Conservation (phyloP, 1,140 invertebrate genomes). For the Philaenus spumarius region DNA sequence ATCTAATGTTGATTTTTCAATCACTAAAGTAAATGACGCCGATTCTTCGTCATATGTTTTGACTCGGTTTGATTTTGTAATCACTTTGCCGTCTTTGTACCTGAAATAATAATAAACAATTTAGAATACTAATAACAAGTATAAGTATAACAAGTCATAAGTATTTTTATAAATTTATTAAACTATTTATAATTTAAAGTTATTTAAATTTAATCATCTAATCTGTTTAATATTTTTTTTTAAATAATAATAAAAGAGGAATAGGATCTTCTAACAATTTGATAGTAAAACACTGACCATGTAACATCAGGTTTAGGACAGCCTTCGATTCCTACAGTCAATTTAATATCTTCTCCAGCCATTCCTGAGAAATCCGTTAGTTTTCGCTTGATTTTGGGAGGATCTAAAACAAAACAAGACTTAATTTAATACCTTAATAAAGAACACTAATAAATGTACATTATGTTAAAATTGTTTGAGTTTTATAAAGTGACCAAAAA, state of each 20-base stretch:
- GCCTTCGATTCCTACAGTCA: conserved; percentile 76
- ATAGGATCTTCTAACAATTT: no score
- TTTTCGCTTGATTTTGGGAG: conserved; percentile 77
- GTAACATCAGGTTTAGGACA: conserved; percentile 70
- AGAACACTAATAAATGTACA: background rate
- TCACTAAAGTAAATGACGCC: conserved; percentile 64
- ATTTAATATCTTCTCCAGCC: conserved; percentile 58
- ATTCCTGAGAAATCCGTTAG: conserved; percentile 59
- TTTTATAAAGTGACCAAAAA: no score
- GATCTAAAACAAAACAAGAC: conserved; percentile 44
- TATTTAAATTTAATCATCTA: no score
- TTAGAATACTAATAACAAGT: background rate
- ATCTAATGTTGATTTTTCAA: conserved; percentile 71
- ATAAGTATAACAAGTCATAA: no score
- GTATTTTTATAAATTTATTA: background rate
- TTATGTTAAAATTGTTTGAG: background rate
- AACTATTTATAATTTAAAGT: conserved; percentile 1
- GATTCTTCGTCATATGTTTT: conserved; percentile 59
- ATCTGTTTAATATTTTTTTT: no score
- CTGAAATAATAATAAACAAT: conserved; percentile 28
- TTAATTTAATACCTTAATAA: no score
- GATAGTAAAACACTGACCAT: no score
- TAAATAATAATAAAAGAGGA: no score
- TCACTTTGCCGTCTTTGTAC: conserved; percentile 75
- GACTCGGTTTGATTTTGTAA: conserved; percentile 58